Conservation (phyloP, 1,140 invertebrate genomes). For the Epicauta chinensis region DNA sequence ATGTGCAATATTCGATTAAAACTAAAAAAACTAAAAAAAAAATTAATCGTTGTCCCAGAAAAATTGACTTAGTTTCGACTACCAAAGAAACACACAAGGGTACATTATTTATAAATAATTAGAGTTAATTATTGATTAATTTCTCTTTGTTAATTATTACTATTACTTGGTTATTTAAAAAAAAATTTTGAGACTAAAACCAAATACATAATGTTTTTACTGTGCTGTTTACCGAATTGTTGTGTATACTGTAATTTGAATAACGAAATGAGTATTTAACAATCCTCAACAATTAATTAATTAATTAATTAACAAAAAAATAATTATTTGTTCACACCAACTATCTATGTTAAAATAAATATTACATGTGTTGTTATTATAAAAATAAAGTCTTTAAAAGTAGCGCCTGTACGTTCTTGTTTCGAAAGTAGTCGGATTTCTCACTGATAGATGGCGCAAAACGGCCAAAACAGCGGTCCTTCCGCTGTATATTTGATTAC, state of each 20-base stretch:
- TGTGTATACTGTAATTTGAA: conserved; percentile 38
- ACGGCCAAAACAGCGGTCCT: too few relatives aligned
- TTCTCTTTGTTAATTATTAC: conserved; percentile 7
- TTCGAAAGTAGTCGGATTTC: too few relatives aligned
- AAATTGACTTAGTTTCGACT: conserved; percentile 8
- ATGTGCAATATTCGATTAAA: conserved; percentile 24
- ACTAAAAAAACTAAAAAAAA: too few relatives aligned
- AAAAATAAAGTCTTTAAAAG: conserved; percentile 20
- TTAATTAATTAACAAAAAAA: background rate
- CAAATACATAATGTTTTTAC: conserved; percentile 18
- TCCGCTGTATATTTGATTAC: too few relatives aligned
- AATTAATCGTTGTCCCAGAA: conserved; percentile 13
- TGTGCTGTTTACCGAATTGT: conserved; percentile 33
- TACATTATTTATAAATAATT: background rate
- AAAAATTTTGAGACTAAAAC: conserved; percentile 2
- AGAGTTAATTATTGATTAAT: conserved; percentile 8
- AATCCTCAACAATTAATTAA: conserved; percentile 31
- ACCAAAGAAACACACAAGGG: too few relatives aligned
- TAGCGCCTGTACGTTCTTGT: too few relatives aligned
- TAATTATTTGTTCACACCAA: conserved; percentile 41
- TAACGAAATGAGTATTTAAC: conserved; percentile 10
- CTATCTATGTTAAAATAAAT: conserved; percentile 40
- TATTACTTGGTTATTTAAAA: conserved; percentile 6
- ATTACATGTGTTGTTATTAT: conserved; percentile 40
- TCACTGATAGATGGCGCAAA: too few relatives aligned